Evolutionary conservation across 2,797 vertebrate genomes (phyloP).

Genomic region (Natrix natrix): DNA sequence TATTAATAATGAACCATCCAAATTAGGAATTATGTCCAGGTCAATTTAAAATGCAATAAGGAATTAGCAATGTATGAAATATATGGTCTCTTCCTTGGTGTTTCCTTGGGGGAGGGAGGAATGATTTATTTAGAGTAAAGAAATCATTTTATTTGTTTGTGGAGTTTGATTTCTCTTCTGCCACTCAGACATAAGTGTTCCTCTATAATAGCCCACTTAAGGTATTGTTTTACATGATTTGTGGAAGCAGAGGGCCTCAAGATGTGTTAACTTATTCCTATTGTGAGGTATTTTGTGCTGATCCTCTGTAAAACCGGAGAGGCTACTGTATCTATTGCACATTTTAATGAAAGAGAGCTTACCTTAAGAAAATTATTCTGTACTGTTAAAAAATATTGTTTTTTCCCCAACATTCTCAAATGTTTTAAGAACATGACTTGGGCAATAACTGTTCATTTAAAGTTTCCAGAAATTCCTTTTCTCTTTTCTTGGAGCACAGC

Average conservation of each 20-base stretch:
- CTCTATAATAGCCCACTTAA: slow-evolving; percentile 52
- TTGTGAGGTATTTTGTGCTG: slow-evolving; percentile 66
- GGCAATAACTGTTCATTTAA: slow-evolving; percentile 41
- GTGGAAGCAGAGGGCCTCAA: slow-evolving; percentile 64
- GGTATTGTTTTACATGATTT: slow-evolving; percentile 61
- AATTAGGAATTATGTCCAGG: background rate
- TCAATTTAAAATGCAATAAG: background rate
- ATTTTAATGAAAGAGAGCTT: slow-evolving; percentile 43
- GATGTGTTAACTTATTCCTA: slow-evolving; percentile 66
- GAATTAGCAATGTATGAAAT: background rate
- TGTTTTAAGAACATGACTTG: slow-evolving; percentile 39
- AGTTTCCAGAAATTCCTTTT: slow-evolving; percentile 52
- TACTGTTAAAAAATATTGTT: background rate
- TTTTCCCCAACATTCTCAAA: slow-evolving; percentile 1
- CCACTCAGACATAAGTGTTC: slow-evolving; percentile 46
- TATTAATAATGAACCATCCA: background rate
- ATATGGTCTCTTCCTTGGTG: background rate
- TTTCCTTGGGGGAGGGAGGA: background rate
- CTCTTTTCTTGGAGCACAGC: slow-evolving; percentile 63
- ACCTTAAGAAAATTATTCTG: slow-evolving; percentile 28
- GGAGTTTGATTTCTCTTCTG: background rate
- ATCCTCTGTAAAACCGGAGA: slow-evolving; percentile 53
- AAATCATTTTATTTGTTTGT: background rate
- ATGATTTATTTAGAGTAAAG: slow-evolving; percentile 47
- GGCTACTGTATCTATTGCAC: slow-evolving; percentile 58